Conservation (phyloP, 2,113 vertebrate genomes). For the Guaruba guarouba region DNA sequence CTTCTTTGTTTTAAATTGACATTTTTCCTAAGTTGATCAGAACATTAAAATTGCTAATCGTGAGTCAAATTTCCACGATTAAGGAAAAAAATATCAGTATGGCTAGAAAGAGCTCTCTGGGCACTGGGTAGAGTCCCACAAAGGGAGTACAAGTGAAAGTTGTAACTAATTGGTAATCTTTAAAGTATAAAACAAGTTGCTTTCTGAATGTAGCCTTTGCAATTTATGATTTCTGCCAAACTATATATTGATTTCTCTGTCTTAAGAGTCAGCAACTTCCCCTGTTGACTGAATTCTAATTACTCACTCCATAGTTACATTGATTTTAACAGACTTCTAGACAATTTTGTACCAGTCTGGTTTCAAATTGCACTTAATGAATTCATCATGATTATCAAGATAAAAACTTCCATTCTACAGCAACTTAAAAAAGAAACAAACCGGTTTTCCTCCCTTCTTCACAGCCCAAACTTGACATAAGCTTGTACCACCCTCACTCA, state of each 20-base stretch:
- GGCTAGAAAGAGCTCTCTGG: neutral
- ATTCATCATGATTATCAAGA: conserved; percentile 20
- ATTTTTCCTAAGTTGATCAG: neutral
- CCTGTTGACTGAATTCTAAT: conserved; percentile 28
- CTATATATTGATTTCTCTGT: conserved; percentile 20
- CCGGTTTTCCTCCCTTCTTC: neutral
- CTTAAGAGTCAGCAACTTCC: conserved; percentile 1
- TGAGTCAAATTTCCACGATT: neutral
- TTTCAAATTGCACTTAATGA: conserved; percentile 32
- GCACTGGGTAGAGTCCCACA: neutral
- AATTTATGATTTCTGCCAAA: conserved; percentile 21
- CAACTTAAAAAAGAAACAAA: neutral
- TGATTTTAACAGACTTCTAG: conserved; percentile 14
- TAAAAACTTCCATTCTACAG: neutral
- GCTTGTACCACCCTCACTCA: neutral
- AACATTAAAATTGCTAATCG: neutral
- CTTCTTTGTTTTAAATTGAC: neutral
- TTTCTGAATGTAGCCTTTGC: neutral
- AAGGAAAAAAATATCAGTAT: neutral
- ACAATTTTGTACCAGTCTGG: neutral
- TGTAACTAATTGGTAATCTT: neutral
- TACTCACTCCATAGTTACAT: neutral
- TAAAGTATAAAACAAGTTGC: neutral
- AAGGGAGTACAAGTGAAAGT: neutral
- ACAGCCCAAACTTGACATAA: neutral